Base-by-base conservation (phyloP, 2,888 invertebrate species). In the Harpalus rubripes region DNA sequence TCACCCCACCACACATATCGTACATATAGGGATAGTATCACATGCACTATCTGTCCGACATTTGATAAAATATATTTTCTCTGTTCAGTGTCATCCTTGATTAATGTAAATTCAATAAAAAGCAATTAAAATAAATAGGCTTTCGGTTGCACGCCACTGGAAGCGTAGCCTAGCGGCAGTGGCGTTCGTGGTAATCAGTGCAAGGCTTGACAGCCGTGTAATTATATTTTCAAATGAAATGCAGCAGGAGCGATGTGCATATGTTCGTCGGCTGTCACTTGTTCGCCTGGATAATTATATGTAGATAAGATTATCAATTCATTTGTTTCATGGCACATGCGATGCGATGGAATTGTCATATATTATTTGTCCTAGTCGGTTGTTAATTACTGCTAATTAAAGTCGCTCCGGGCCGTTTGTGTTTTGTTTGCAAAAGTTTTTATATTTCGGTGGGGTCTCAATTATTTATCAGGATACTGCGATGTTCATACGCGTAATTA, bases 31-130 rank as follows among this genome's bases (percentile, higher is more conserved):
- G 5, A 18, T 8, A 16, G 15, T 15, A 63, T 63, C 63, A 63
- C 26, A 63, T 12, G 44, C 44, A 52, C 44, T 52, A 52, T 52
- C 44, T 5, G 32, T 72, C 52, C 56, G 26, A 59, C 79, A 79
- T 56, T 79, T 58, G 22, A 52, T 18, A 22, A 76, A 76, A 79
- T 79, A 79, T 56, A 79, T 79, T 79, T 79, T 26, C 59, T 12
- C 32, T 22, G 79, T 18, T 10, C 26, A 4, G 16, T 79, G 79
- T 79, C 80, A 59, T 7, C 61, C 15, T 26, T 80, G 80, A 80
- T 80, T 80, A 61, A 80, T 80, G 61, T 32, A 61, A 80, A 80
- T 80, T 80, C 80, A 80, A 80, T 61, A 80, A 80, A 80, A 80
- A 59, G 61, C 80, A 80, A 80, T 80, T 80, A 80, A 80, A 59